A percentile compares a stretch with the other conserved stretches of the same genome.
Conservation (phyloP, 1,140 invertebrate species). For the Carposina sasakii region DNA sequence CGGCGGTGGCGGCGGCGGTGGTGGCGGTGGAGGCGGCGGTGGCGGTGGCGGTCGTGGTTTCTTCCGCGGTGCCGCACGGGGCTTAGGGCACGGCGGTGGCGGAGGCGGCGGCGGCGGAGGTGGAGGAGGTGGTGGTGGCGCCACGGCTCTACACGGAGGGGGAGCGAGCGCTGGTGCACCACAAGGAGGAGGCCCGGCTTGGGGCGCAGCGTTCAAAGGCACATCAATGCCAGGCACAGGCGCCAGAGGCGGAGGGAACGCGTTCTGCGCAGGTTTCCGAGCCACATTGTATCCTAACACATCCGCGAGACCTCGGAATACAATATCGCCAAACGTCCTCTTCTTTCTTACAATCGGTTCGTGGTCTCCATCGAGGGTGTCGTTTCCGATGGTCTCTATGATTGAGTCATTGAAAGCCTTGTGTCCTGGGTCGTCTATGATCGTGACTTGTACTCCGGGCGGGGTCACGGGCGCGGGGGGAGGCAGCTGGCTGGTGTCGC, state of each 20-base stretch:
- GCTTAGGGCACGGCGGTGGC: slow-evolving; percentile 43
- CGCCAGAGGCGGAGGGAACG: slow-evolving; percentile 56
- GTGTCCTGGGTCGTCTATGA: not conserved
- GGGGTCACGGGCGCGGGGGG: no score
- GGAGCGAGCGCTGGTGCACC: slow-evolving; percentile 21
- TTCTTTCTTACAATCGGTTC: slow-evolving; percentile 62
- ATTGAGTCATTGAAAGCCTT: slow-evolving; percentile 3
- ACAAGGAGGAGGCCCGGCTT: slow-evolving; percentile 33
- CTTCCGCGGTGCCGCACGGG: slow-evolving; percentile 34
- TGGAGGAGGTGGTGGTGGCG: slow-evolving; percentile 30
- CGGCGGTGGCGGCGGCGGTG: slow-evolving; percentile 44
- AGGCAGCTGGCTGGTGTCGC: slow-evolving; percentile 14
- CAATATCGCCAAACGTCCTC: slow-evolving; percentile 65
- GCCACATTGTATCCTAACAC: slow-evolving; percentile 63
- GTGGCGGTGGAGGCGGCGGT: slow-evolving; percentile 32
- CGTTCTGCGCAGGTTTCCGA: slow-evolving; percentile 55
- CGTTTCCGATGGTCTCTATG: slow-evolving; percentile 13
- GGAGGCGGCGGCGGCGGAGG: slow-evolving; percentile 38
- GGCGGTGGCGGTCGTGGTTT: slow-evolving; percentile 34
- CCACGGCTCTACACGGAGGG: slow-evolving; percentile 31
- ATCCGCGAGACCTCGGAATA: slow-evolving; percentile 65
- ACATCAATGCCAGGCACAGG: slow-evolving; percentile 56
- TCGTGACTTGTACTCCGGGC: not conserved
- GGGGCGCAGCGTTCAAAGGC: slow-evolving; percentile 35
- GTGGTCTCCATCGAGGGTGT: slow-evolving; percentile 34